Evolutionary conservation across 2,888 invertebrate genomes (phyloP).

Genomic region (Escarpia spicata): DNA sequence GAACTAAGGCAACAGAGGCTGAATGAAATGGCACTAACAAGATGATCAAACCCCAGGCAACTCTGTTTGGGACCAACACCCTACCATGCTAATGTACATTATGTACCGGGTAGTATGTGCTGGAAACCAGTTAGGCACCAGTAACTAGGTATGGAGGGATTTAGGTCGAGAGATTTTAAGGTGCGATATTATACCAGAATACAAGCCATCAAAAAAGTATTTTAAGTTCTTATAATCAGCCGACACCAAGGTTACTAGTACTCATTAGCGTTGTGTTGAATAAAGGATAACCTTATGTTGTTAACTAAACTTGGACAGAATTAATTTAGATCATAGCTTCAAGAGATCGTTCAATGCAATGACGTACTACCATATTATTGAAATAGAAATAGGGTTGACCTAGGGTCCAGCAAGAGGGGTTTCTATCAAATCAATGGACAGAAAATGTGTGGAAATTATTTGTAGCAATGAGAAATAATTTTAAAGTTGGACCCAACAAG

Average conservation of each 20-base stretch:
- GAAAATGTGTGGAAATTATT: too few relatives aligned
- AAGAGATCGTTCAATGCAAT: not conserved
- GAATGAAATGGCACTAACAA: not conserved
- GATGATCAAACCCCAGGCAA: not conserved
- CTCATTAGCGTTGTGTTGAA: not conserved
- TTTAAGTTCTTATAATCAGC: too few relatives aligned
- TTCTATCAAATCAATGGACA: not conserved
- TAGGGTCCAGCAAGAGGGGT: not conserved
- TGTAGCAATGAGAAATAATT: too few relatives aligned
- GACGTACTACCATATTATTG: not conserved
- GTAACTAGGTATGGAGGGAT: not conserved
- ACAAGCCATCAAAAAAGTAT: too few relatives aligned
- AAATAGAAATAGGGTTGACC: not conserved
- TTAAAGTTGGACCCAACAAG: too few relatives aligned
- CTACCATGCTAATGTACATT: not conserved
- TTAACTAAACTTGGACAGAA: not conserved
- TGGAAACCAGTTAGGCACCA: not conserved
- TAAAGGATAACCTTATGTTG: not conserved
- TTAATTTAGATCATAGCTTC: not conserved
- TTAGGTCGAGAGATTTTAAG: not conserved
- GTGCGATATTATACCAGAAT: too few relatives aligned
- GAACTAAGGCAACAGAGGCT: not conserved
- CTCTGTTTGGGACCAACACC: not conserved
- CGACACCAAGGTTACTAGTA: too few relatives aligned
- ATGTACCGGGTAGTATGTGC: not conserved